Evolutionary conservation across 2,888 invertebrate species (phyloP).

Genomic region (Acronicta aceris): DNA sequence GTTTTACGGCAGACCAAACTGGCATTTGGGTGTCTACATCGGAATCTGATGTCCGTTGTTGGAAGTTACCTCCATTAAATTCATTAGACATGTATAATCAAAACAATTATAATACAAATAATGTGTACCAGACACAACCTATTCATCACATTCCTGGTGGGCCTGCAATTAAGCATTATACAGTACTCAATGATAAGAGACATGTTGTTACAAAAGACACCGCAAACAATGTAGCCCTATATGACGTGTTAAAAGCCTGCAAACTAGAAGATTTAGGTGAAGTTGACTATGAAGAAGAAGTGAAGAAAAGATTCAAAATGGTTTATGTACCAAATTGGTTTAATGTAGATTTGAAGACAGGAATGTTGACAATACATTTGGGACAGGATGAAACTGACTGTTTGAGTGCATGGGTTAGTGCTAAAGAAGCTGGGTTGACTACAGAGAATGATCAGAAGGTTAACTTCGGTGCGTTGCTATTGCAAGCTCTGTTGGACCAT

Average conservation of each 20-base stretch:
- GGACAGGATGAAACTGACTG: constrained; percentile 99
- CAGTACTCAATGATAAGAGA: constrained; percentile 98
- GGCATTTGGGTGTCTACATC: constrained; percentile 90
- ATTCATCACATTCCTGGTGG: constrained; percentile 94
- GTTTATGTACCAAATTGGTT: constrained; percentile 99
- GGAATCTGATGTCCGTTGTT: constrained; percentile 90
- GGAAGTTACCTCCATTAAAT: constrained; percentile 89
- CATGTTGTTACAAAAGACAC: constrained; percentile 99
- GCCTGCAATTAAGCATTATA: constrained; percentile 97
- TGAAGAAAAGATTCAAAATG: constrained; percentile 96
- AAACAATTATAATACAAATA: constrained; percentile 87
- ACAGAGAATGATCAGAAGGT: constrained; percentile 95
- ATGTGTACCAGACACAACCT: constrained; percentile 89
- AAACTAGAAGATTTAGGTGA: constrained; percentile 97
- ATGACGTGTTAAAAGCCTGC: constrained; percentile 96
- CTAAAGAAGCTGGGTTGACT: constrained; percentile 97
- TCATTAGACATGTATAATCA: constrained; percentile 84
- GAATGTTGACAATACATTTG: constrained; percentile 99
- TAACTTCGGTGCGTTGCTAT: constrained; percentile 97
- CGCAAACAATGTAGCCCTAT: constrained; percentile 93
- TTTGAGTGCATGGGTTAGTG: constrained; percentile 99
- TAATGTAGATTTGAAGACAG: constrained; percentile 99
- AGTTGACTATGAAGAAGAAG: constrained; percentile 97
- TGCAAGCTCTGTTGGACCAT: constrained; percentile 98
- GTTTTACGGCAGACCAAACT: constrained; percentile 85